These are phyloP conservation scores for Pseudochaenichthys georgianus DNA, from an alignment of 2,797 vertebrate species.

Conservation along the genomic window DNA sequence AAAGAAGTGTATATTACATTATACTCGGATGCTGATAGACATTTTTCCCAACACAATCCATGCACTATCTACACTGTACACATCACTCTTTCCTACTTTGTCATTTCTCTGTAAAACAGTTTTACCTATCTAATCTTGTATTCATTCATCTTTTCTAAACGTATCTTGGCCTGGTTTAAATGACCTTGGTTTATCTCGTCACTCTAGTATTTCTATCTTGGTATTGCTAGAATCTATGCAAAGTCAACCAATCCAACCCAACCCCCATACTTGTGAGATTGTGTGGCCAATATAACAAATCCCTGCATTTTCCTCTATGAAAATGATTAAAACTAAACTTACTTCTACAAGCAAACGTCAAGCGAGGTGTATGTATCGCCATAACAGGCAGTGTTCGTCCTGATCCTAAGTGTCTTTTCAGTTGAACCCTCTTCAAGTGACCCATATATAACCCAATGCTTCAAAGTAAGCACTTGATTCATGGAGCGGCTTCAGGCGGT, in stretches of 20 bases:
- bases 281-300: neutral
- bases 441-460: neutral
- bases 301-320: neutral
- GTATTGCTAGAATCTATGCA: neutral
- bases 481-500: neutral
- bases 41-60: neutral
- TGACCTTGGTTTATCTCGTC: neutral
- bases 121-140: too few relatives aligned
- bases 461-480: neutral
- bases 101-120: neutral
- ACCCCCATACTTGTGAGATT: too few relatives aligned
- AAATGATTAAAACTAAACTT: neutral
- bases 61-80: neutral
- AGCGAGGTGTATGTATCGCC: neutral
- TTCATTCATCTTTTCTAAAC: too few relatives aligned
- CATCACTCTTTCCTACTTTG: neutral
- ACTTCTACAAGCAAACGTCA: neutral
- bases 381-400: neutral
- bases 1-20: neutral
- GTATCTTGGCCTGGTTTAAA: neutral
- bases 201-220: neutral
- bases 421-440: neutral
- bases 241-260: neutral
- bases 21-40: neutral
- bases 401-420: neutral